phyloP scores from a whole-genome alignment of 2,113 vertebrate genomes.

The Amia ocellicauda region DNA sequence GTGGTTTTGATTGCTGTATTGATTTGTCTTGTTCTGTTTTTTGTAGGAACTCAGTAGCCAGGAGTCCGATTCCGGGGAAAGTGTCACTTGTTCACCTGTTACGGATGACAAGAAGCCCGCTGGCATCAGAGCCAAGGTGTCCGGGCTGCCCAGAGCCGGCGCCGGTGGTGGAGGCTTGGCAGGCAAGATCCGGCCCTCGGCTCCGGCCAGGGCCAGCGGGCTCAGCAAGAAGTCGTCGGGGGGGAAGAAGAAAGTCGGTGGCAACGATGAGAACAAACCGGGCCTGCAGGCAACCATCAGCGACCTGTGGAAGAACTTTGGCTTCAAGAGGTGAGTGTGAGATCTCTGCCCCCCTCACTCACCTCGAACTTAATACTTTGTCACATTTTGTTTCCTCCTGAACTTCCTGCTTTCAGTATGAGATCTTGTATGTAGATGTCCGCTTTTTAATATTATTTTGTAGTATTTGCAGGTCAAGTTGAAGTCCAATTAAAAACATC shows the following conservation, averaged over 20 bases:
- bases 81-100: conserved; percentile 17
- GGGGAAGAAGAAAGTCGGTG: conserved; percentile 49
- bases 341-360: background rate
- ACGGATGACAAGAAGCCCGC: conserved; percentile 18
- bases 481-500: no score
- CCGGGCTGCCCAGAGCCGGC: conserved; percentile 66
- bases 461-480: no score
- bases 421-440: no score
- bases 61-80: conserved; percentile 16
- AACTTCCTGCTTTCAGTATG: no score
- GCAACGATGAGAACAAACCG: conserved; percentile 77
- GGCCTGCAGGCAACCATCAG: conserved; percentile 78
- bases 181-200: conserved; percentile 55
- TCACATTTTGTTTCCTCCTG: no score
- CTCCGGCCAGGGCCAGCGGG: conserved; percentile 79
- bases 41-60: conserved; percentile 34
- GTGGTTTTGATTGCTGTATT: background rate
- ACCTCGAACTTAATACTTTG: no score
- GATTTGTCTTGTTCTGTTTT: background rate
- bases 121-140: conserved; percentile 49
- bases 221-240: conserved; percentile 66
- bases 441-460: no score
- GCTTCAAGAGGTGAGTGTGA: conserved; percentile 78
- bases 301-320: conserved; percentile 85
- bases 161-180: conserved; percentile 38